Base-by-base conservation (phyloP, 64 coral and sea anemone species). In the Porites australiensis region DNA sequence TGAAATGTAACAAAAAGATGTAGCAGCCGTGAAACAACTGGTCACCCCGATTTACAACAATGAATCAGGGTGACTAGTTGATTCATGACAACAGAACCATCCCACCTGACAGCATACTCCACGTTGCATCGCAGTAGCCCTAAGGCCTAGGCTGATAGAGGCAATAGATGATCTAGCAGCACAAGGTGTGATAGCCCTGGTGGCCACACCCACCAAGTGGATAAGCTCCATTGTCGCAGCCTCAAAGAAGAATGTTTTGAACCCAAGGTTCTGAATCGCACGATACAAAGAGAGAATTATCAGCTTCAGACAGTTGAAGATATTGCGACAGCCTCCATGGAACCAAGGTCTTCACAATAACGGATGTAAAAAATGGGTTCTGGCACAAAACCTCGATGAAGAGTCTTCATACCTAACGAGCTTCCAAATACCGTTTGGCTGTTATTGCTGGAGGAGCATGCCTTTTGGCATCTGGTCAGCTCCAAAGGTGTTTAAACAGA, bases 161-260 rank as follows among this genome's bases (percentile, higher is more conserved):
- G 50, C 76, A 53, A 11, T 79, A 13, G 76, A 79, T 48, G 76
- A 79, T n/a, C 44, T 79, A 4, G 76, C 50, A 16, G 27, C 3
- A 10, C 81, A 70, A 66, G 59, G 43, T 47, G 27, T 84, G 4
- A 66, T 84, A 48, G 20, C 81, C 7, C 59, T 20, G 3, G 81
- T 84, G 19, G 66, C 81, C 3, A 53, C 15, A 19, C 81, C 81
- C 27, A 84, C 81, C 0, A 19, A 12, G 7, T 84, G 44, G 44
- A 84, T 84, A 45, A 84, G 13, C 22, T 84, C 0, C 8, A 48
- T 84, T 47, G 81, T 66, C 1, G 81, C 8, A 0, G 43, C 53
- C 8, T 60, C 81, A n/a, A 84, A 84, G 59, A 84, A 84, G 18
- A 84, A 84, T 84, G 81, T 18, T 43, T 83, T 3, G 80, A 83